These are phyloP conservation scores for Microtus pennsylvanicus DNA, from an alignment of 2,113 vertebrate genomes.

Conservation along the genomic window DNA sequence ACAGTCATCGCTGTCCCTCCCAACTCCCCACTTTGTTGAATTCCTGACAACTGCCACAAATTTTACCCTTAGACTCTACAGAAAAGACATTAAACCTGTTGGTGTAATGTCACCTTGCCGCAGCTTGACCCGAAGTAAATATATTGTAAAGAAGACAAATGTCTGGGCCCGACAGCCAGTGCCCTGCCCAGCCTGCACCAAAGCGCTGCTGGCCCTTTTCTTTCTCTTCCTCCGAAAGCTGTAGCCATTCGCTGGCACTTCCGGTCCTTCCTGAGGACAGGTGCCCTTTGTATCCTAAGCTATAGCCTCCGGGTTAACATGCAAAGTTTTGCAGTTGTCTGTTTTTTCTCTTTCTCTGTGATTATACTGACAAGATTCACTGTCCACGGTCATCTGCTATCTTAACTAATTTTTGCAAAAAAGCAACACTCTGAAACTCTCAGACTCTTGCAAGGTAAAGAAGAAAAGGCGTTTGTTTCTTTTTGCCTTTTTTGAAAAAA, in stretches of 20 bases:
- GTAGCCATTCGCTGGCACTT: neutral
- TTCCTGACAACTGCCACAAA: no score
- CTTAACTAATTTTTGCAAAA: neutral
- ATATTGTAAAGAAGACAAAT: neutral
- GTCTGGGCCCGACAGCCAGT: neutral
- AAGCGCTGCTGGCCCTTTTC: no score
- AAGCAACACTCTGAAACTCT: neutral
- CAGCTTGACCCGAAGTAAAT: neutral
- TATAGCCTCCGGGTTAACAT: neutral
- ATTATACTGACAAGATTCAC: neutral
- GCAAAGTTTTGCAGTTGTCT: neutral
- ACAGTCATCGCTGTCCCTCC: neutral
- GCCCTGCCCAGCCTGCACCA: neutral
- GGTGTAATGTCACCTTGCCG: neutral
- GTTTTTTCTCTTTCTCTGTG: neutral
- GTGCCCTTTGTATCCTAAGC: neutral
- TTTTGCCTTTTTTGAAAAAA: no score
- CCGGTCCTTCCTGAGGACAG: neutral
- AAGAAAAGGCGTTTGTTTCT: neutral
- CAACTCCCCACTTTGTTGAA: neutral
- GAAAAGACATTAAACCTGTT: neutral
- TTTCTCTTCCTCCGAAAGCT: neutral
- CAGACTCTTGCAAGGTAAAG: neutral
- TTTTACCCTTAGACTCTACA: neutral
- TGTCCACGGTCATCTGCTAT: neutral